phyloP scores from a whole-genome alignment of 2,888 invertebrate genomes.

The Sinhomidia bicolor region DNA sequence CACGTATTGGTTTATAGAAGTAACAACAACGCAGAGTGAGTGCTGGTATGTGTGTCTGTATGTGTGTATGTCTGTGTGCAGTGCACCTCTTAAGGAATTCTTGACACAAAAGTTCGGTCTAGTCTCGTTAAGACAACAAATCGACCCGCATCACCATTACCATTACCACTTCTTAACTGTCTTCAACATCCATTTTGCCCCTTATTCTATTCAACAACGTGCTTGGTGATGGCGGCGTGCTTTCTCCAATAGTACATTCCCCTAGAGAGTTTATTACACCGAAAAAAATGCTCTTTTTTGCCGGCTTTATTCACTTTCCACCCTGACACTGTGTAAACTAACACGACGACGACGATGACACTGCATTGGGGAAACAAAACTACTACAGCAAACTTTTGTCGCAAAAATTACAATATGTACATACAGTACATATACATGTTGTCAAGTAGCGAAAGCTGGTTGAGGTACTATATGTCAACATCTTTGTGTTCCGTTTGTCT shows the following conservation, averaged over 20 bases:
- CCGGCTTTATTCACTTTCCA: background rate
- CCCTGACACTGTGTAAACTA: background rate
- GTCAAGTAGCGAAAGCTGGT: too few relatives aligned
- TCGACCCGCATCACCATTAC: slow-evolving; percentile 30
- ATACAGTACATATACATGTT: too few relatives aligned
- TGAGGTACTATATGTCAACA: too few relatives aligned
- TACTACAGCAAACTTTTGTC: too few relatives aligned
- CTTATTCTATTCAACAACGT: slow-evolving; percentile 14
- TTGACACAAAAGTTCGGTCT: background rate
- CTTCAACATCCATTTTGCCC: background rate
- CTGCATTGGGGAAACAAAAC: background rate
- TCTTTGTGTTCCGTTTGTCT: too few relatives aligned
- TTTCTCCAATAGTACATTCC: background rate
- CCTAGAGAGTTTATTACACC: slow-evolving; percentile 3
- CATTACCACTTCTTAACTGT: background rate
- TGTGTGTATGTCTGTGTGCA: background rate
- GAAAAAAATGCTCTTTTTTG: background rate
- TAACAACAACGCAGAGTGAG: background rate
- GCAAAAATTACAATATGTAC: too few relatives aligned
- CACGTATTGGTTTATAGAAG: background rate
- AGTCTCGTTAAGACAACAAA: slow-evolving; percentile 21
- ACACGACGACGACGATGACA: background rate
- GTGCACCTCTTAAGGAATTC: background rate
- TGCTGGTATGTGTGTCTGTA: background rate
- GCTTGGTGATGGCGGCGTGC: background rate